Percentiles rank a stretch among this genome's conserved stretches.
phyloP scores from a whole-genome alignment of 2,888 invertebrate genomes.

The Acrocyrtus sp. region DNA sequence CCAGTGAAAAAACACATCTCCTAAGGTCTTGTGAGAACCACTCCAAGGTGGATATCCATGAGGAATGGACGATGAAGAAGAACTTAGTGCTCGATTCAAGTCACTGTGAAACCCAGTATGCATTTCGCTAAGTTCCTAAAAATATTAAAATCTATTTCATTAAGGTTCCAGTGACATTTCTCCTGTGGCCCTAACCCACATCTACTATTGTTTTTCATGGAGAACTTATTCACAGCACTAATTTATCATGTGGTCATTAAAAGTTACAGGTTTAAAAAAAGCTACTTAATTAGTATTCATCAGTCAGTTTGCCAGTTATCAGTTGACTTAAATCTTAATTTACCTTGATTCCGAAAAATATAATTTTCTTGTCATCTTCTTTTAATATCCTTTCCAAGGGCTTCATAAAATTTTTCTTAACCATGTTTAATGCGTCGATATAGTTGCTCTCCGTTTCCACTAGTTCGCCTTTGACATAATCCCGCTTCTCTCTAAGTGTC shows the following conservation, averaged over 20 bases:
- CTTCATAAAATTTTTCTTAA: constrained; percentile 81
- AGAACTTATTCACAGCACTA: too few relatives aligned
- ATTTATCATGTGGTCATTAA: too few relatives aligned
- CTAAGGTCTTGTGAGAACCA: constrained; percentile 69
- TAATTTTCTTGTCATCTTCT: constrained; percentile 78
- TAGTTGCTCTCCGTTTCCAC: constrained; percentile 98
- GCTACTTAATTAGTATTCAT: too few relatives aligned
- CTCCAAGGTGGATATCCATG: constrained; percentile 68
- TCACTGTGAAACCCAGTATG: constrained; percentile 87
- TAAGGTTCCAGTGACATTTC: background rate
- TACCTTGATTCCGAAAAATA: constrained; percentile 93
- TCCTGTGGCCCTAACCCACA: too few relatives aligned
- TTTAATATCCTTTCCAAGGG: constrained; percentile 79
- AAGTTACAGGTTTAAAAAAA: too few relatives aligned
- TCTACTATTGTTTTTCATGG: too few relatives aligned
- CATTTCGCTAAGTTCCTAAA: constrained; percentile 75
- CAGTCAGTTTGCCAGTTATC: background rate
- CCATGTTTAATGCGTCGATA: constrained; percentile 89
- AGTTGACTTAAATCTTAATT: too few relatives aligned
- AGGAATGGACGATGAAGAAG: constrained; percentile 64
- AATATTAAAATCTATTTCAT: background rate
- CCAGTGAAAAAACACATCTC: constrained; percentile 90
- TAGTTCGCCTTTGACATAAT: constrained; percentile 91
- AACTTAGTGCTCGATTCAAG: constrained; percentile 73
- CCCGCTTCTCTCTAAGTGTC: constrained; percentile 78